Base-by-base conservation (phyloP, 2,888 invertebrate species). In the Imbricaverruca yamaguchii region DNA sequence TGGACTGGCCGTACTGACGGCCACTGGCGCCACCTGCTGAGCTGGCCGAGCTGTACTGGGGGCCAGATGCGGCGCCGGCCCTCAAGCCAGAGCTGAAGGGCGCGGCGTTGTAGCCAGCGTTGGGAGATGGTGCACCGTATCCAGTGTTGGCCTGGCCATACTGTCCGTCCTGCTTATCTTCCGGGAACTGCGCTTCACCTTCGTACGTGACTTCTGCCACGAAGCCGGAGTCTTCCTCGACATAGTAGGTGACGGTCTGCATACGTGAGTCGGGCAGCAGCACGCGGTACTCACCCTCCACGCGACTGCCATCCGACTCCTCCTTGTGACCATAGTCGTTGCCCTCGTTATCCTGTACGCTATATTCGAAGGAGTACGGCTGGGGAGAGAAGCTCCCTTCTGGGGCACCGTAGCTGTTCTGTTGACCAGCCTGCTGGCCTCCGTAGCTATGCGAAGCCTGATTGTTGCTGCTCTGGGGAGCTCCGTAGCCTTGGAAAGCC, bases 241-340 rank as follows among this genome's bases (percentile, higher is more conserved):
- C 53, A 55, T 55, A 55, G 74, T 74, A 74, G 74, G 74, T 74
- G 74, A 74, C 74, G 55, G 74, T 74, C 74, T 74, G 74, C 23
- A 55, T 23, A 21, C 74, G 74, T 10, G 21, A 7, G 74, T 74
- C 74, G 74, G 74, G 74, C 74, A 74, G 74, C 53, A 55, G 53
- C 74, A 74, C 74, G 53, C 55, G 53, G 74, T 74, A 74, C 53
- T 74, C 18, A 55, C 74, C 74, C 55, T 74, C 55, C 21, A 21
- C 21, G 0, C 21, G 74, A 8, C 11, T 11, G 18, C 74, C 74
- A 21, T 74, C 74, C 53, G 18, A 21, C 18, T 53, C 21, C 74
- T 53, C 53, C 53, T 18, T 8, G 53, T 15, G 53, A 55, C 53
- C 74, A 55, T 39, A 74, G 53, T 74, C 53, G 55, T 18, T 21